Conservation (phyloP, 2,113 vertebrate genomes). For the Hoplias malabaricus region DNA sequence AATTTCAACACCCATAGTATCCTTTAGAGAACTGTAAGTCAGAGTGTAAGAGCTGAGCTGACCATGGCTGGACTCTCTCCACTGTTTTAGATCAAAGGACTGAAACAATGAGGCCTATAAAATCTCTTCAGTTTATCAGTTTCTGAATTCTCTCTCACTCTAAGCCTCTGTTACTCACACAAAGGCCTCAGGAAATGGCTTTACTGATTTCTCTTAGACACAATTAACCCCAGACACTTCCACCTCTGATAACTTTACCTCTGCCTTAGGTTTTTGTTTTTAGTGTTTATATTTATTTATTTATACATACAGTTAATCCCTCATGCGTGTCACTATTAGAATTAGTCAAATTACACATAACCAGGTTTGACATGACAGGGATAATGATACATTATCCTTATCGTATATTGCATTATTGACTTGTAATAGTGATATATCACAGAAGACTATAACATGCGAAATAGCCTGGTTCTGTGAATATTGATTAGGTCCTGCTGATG, state of each 20-base stretch:
- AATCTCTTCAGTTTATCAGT: constrained; percentile 43
- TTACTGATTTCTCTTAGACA: constrained; percentile 12
- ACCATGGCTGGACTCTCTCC: neutral
- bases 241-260: constrained; percentile 16
- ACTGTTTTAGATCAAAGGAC: constrained; percentile 19
- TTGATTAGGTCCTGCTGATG: too few relatives aligned
- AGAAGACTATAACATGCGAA: too few relatives aligned
- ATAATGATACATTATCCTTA: too few relatives aligned
- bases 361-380: too few relatives aligned
- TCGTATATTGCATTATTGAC: too few relatives aligned
- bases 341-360: too few relatives aligned
- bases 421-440: too few relatives aligned
- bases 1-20: too few relatives aligned
- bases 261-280: neutral
- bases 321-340: too few relatives aligned
- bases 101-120: constrained; percentile 27
- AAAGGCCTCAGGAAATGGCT: constrained; percentile 29
- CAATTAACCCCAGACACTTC: neutral
- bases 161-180: constrained; percentile 43
- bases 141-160: neutral
- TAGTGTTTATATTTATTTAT: neutral
- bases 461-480: too few relatives aligned
- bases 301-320: too few relatives aligned
- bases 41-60: neutral
- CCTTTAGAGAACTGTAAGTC: too few relatives aligned